These are phyloP conservation scores for Cecidostiba fungosa DNA, from an alignment of 2,888 invertebrate genomes.

Conservation along the genomic window DNA sequence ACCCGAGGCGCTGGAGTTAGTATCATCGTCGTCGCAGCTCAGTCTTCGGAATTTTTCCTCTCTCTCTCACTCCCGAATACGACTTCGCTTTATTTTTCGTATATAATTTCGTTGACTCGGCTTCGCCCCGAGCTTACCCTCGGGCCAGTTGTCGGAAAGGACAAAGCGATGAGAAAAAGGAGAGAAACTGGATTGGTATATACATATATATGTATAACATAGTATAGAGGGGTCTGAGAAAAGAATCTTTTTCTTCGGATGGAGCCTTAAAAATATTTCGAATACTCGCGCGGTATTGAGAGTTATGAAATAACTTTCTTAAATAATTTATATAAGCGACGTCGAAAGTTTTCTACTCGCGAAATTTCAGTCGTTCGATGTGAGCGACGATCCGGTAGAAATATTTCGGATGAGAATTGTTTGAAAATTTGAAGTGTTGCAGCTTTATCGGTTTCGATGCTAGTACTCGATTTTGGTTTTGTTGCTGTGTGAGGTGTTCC, in stretches of 20 bases:
- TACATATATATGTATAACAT: background rate
- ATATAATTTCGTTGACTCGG: constrained; percentile 37
- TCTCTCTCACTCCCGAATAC: background rate
- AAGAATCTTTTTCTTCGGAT: background rate
- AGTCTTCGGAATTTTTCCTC: constrained; percentile 2
- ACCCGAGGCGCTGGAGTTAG: background rate
- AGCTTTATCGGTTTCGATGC: too few relatives aligned
- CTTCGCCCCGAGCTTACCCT: background rate
- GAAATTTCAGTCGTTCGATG: background rate
- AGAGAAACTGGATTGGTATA: background rate
- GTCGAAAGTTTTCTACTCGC: background rate
- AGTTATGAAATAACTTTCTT: background rate
- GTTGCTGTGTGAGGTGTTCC: background rate
- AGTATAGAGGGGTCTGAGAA: background rate
- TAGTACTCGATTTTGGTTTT: background rate
- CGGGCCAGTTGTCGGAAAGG: background rate
- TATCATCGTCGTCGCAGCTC: background rate
- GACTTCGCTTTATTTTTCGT: constrained; percentile 31
- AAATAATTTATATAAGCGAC: background rate
- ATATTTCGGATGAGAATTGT: background rate
- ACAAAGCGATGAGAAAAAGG: background rate
- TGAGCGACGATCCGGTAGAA: background rate
- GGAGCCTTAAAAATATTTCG: constrained; percentile 3
- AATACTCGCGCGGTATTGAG: background rate
- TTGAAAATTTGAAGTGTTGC: background rate